phyloP scores from a whole-genome alignment of 2,113 vertebrate species.

The Dendrocopos noguchii region DNA sequence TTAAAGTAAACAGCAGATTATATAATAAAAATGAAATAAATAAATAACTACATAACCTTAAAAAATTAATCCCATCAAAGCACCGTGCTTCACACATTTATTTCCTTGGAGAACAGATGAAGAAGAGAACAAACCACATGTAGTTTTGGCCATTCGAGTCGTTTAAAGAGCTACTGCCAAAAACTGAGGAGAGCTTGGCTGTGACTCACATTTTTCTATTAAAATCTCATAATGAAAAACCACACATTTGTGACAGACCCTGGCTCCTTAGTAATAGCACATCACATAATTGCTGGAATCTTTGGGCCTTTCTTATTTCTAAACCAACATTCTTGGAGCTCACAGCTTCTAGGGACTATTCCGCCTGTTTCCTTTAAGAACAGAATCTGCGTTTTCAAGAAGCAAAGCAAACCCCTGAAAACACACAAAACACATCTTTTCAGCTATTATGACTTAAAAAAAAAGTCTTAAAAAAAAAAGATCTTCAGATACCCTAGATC shows the following conservation, averaged over 20 bases:
- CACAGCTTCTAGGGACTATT: neutral
- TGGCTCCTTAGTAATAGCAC: neutral
- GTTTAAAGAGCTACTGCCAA: constrained; percentile 33
- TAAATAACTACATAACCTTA: neutral
- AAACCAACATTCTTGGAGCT: constrained; percentile 2
- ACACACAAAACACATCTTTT: neutral
- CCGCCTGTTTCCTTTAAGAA: neutral
- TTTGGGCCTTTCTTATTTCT: neutral
- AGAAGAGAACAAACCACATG: neutral
- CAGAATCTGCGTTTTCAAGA: neutral
- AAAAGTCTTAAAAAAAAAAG: neutral
- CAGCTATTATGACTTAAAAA: neutral
- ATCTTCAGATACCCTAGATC: neutral
- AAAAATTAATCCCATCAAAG: neutral
- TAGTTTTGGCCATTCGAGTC: constrained; percentile 4
- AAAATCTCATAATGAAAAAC: constrained; percentile 6
- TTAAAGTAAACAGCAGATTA: neutral
- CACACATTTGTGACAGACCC: constrained; percentile 11
- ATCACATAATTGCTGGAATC: neutral
- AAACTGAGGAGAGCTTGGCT: constrained; percentile 20
- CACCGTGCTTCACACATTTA: neutral
- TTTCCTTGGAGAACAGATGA: constrained; percentile 4
- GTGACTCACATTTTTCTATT: constrained; percentile 35
- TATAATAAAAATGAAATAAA: neutral
- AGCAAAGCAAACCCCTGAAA: neutral